A percentile compares a stretch with the other conserved stretches of the same genome.
phyloP scores from a whole-genome alignment of 2,797 vertebrate species.

The Notoglanidium macrostoma region DNA sequence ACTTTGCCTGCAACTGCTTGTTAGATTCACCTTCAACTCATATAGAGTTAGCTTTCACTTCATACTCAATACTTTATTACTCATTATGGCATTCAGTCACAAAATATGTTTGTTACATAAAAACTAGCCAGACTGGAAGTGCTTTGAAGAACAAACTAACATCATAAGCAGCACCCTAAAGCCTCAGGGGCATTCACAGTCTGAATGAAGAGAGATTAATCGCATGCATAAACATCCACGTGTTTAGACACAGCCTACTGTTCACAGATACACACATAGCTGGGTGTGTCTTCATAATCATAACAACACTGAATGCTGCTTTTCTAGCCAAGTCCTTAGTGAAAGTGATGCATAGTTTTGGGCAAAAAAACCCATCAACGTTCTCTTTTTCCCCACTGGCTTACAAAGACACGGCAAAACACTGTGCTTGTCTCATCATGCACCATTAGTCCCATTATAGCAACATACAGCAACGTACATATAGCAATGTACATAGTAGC shows the following conservation, averaged over 20 bases:
- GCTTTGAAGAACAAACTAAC: not conserved
- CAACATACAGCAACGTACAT: not conserved
- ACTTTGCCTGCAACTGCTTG: conserved; percentile 28
- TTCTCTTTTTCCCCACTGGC: not conserved
- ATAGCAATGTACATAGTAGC: not conserved
- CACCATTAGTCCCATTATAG: not conserved
- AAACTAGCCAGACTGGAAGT: conserved; percentile 32
- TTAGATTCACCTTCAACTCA: conserved; percentile 21
- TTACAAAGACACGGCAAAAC: not conserved
- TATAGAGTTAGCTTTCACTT: not conserved
- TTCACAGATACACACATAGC: not conserved
- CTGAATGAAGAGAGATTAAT: not conserved
- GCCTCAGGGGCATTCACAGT: not conserved
- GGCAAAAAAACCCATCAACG: not conserved
- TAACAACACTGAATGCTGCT: not conserved
- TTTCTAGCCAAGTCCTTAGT: not conserved
- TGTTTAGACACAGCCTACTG: conserved; percentile 30
- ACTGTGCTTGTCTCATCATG: not conserved
- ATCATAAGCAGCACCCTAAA: not conserved
- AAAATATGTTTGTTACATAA: no score
- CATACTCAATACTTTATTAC: not conserved
- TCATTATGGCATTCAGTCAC: not conserved
- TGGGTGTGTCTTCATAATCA: conserved; percentile 24
- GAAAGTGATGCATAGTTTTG: not conserved
- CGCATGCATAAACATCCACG: conserved; percentile 20